Base-by-base conservation (phyloP, 2,888 invertebrate genomes). In the Ctena decussata region DNA sequence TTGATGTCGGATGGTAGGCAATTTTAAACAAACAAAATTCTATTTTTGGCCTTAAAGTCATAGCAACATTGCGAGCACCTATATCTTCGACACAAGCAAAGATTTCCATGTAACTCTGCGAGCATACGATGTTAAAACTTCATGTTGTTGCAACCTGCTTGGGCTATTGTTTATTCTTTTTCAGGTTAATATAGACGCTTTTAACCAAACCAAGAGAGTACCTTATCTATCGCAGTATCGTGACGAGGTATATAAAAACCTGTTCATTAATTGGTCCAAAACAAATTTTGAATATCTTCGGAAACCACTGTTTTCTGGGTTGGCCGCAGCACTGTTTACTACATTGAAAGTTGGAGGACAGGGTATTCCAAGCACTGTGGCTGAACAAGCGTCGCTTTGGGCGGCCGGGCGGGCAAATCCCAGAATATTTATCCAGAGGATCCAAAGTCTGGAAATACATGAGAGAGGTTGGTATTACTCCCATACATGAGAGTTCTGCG, bases 251-350 rank as follows among this genome's bases (percentile, higher is more conserved):
- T 60, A 57, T 8, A 60, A 81, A 27, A 60, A 80, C n/a, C 88
- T 92, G 30, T 86, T 89, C 32, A 92, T 93, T n/a, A 78, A 92
- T 80, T 93, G 93, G 93, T 69, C 49, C 39, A 27, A 11, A 0
- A 91, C 92, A 11, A 35, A 69, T 3, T 93, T 91, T 92, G 24
- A n/a, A 0, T 91, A 93, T 37, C 84, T 92, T 0, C 76, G 90
- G 12, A 92, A 90, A 65, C 93, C 93, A 0, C 60, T 93, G 24
- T 92, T 92, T 84, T 93, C 93, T 0, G 93, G 93, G 0, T 87
- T 93, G 15, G 92, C 92, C 21, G 92, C 92, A 0, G 91, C 91
- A 11, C 85, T 93, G 11, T 91, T 80, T 46, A 81, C 87, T 0
- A 91, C 90, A 15, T 81, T 89, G 76, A 88, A 87, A 1, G 70